Evolutionary conservation across 1,140 invertebrate genomes (phyloP), one percentile per base, ranked within the genome.

Genomic region (Pararge aegeria): DNA sequence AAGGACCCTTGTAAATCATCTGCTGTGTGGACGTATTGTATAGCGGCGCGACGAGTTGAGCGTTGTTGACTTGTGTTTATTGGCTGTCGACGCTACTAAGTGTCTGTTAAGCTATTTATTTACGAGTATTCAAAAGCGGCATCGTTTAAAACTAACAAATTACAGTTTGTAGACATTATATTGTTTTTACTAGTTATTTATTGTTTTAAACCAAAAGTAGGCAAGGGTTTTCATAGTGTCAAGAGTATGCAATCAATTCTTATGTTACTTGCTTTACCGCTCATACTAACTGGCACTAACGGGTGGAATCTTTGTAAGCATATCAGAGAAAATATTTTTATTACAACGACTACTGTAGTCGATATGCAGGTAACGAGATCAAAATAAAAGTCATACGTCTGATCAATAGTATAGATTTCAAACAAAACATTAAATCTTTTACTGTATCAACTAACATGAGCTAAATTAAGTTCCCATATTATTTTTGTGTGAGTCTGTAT

Each of bases 1-100:
- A 87, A 83, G 79, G 87, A 83, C 83, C 85, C 87, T 88, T 88
- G 87, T 88, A 89, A 89, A 88, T 89, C 87, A 88, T 89, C 83
- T 79, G 71, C 73, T 78, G 73, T 62, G 68, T 65, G 74, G 74
- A 82, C 85, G 84, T 83, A 87, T 87, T 89, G 85, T 86, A 84
- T 83, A 81, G 77, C 71, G 68, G 64, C 68, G 68, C 61, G 70
- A 74, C 75, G 75, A 76, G 62, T 78, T 71, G 67, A 85, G 73
- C 78, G 71, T 75, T 84, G 82, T 87, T 89, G 79, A 83, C 81
- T 87, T 66, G 73, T 85, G 74, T 82, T 87, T 87, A 85, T 86
- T 86, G 75, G 79, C 78, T 81, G 80, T 86, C 71, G 75, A 73
- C 70, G 70, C 74, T 80, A 80, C 72, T 85, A 81, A 85, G 79